These are phyloP conservation scores for Limnephilus auricula DNA, from an alignment of 2,888 invertebrate species.

Conservation along the genomic window DNA sequence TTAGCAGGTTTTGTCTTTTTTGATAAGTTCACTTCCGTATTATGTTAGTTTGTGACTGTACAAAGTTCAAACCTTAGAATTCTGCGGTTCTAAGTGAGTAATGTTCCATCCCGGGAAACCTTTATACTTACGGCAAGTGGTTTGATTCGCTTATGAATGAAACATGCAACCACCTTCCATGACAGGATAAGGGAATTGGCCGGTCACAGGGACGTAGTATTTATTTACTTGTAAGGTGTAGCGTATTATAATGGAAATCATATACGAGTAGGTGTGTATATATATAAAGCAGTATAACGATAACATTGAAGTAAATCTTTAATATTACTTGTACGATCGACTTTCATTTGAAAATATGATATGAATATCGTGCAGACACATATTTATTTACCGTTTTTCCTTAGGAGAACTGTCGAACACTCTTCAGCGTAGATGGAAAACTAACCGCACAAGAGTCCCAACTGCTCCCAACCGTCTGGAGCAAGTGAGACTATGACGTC, in stretches of 20 bases:
- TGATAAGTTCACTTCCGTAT: not conserved
- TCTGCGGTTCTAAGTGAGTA: slow-evolving; percentile 38
- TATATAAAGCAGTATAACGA: too few relatives aligned
- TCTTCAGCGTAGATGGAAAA: too few relatives aligned
- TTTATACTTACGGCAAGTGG: slow-evolving; percentile 29
- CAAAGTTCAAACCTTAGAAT: not conserved
- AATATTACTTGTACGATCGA: too few relatives aligned
- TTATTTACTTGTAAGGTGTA: not conserved
- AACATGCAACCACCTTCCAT: slow-evolving; percentile 37
- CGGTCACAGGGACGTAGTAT: not conserved
- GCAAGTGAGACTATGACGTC: too few relatives aligned
- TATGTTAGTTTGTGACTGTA: not conserved
- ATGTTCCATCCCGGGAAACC: slow-evolving; percentile 38
- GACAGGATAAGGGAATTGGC: not conserved
- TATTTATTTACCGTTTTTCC: not conserved
- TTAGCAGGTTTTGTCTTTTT: not conserved
- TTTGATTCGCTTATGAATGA: slow-evolving; percentile 52
- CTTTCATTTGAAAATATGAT: too few relatives aligned
- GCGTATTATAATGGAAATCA: too few relatives aligned
- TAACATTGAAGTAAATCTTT: too few relatives aligned
- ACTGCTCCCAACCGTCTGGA: too few relatives aligned
- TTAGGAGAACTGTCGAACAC: not conserved
- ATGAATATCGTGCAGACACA: too few relatives aligned
- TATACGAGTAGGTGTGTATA: too few relatives aligned
- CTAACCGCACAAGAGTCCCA: too few relatives aligned